phyloP scores from a whole-genome alignment of 2,888 invertebrate genomes.

The Zygaena filipendulae region DNA sequence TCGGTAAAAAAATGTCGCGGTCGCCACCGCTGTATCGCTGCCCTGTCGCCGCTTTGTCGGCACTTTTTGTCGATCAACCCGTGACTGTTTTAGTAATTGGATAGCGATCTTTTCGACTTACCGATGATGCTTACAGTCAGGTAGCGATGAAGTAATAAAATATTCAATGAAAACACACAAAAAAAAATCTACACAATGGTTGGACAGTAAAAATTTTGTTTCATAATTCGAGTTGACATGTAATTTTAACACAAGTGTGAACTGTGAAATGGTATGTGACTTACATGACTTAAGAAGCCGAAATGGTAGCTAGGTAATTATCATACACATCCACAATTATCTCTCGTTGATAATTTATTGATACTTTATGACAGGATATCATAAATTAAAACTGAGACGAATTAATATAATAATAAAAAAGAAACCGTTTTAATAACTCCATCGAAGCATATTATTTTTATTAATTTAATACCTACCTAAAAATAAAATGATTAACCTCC shows the following conservation, averaged over 20 bases:
- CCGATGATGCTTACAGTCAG: conserved; percentile 37
- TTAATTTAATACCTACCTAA: no score
- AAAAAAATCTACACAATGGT: neutral
- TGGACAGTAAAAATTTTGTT: conserved; percentile 19
- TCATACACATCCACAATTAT: no score
- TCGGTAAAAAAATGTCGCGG: conserved; percentile 38
- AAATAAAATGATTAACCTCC: no score
- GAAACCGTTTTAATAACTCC: no score
- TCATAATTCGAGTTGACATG: conserved; percentile 22
- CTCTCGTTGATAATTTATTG: no score
- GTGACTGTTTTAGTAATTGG: conserved; percentile 64
- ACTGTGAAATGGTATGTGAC: no score
- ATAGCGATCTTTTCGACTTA: conserved; percentile 45
- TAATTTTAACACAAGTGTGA: conserved; percentile 11
- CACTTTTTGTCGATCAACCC: conserved; percentile 49
- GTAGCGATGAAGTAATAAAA: conserved; percentile 52
- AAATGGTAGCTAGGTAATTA: no score
- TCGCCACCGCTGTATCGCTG: conserved; percentile 34
- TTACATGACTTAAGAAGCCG: no score
- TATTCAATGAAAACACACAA: conserved; percentile 19
- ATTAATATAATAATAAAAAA: no score
- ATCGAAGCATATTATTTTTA: no score
- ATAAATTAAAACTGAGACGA: no score
- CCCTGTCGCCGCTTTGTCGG: conserved; percentile 50
- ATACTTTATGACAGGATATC: no score